Evolutionary conservation across 2,797 vertebrate species (phyloP).

Genomic region (Eptatretus atami): DNA sequence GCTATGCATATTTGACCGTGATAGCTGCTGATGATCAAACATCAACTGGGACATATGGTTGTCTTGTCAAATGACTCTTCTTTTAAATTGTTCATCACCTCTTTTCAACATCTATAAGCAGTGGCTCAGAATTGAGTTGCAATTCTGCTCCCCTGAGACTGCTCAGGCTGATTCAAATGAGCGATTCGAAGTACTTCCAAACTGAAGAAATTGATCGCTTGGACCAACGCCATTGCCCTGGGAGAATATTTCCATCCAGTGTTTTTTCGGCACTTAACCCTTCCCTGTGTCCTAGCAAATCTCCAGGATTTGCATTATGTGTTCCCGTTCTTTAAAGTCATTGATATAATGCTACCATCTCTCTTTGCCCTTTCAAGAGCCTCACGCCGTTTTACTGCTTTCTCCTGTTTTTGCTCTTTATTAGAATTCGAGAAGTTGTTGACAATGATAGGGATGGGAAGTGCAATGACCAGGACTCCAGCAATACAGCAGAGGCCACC

Average conservation of each 20-base stretch:
- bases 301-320: conserved; percentile 46
- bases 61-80: too few relatives aligned
- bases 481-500: conserved; percentile 87
- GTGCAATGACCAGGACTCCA: conserved; percentile 71
- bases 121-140: too few relatives aligned
- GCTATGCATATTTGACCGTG: conserved; percentile 39
- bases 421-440: conserved; percentile 98
- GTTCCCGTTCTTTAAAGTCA: conserved; percentile 72
- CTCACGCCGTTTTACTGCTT: conserved; percentile 72
- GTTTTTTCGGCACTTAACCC: conserved; percentile 27
- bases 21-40: too few relatives aligned
- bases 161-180: conserved; percentile 33
- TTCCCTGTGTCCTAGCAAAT: conserved; percentile 9
- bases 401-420: conserved; percentile 95
- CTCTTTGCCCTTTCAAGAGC: conserved; percentile 75
- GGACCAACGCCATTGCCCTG: conserved; percentile 29
- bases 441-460: conserved; percentile 94
- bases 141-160: conserved; percentile 7
- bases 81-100: too few relatives aligned
- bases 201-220: conserved; percentile 23
- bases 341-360: conserved; percentile 82
- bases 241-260: conserved; percentile 59
- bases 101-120: too few relatives aligned
- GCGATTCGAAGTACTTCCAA: conserved; percentile 27
- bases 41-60: too few relatives aligned